These are phyloP conservation scores for Odontothrips loti DNA, from an alignment of 2,888 invertebrate genomes.

Conservation along the genomic window DNA sequence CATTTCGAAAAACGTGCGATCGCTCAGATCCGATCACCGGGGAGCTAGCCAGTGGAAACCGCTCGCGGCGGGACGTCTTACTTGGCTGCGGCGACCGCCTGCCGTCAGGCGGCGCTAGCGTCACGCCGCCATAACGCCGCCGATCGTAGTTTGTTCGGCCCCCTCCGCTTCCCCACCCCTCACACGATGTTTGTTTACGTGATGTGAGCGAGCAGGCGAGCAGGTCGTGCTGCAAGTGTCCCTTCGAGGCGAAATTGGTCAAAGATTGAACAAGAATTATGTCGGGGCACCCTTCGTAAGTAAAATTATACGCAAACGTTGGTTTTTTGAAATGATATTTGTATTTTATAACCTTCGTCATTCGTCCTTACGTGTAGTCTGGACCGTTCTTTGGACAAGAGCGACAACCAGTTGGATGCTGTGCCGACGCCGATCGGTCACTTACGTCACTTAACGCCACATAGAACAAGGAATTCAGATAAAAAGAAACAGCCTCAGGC, in stretches of 20 bases:
- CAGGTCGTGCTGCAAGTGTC: not conserved
- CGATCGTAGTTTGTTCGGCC: no score
- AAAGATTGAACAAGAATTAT: not conserved
- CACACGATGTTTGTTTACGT: not conserved
- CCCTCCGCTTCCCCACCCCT: not conserved
- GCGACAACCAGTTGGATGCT: not conserved
- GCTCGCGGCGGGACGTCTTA: no score
- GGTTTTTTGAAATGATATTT: not conserved
- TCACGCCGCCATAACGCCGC: no score
- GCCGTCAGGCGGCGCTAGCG: no score
- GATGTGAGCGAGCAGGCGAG: not conserved
- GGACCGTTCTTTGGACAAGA: not conserved
- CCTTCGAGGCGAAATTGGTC: not conserved
- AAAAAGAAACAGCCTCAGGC: not conserved
- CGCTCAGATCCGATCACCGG: no score
- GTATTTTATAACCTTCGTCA: not conserved
- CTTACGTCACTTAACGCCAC: not conserved
- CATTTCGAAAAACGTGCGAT: no score
- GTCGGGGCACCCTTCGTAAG: not conserved
- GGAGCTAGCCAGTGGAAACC: no score
- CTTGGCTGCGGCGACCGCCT: no score
- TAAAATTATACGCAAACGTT: not conserved
- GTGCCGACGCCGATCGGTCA: no score
- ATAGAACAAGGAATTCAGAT: not conserved
- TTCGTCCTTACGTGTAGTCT: not conserved